Evolutionary conservation across 2,113 vertebrate genomes (phyloP).

Genomic region (Ariopsis seemanni): DNA sequence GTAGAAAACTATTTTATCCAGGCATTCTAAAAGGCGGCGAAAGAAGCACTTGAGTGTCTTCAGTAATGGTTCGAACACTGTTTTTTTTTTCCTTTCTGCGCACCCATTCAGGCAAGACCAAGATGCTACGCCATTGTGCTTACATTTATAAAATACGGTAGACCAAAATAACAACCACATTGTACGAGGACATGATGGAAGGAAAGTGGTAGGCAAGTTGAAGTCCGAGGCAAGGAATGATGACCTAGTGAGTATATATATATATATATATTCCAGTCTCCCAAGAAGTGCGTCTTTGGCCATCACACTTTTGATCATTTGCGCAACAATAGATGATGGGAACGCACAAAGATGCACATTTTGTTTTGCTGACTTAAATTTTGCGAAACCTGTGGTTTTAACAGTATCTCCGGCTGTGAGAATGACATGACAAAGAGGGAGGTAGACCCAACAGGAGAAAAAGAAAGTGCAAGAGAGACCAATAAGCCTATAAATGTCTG

Average conservation of each 20-base stretch:
- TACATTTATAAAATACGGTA: neutral
- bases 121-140: neutral
- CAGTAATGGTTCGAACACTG: neutral
- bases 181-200: neutral
- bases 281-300: neutral
- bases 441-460: neutral
- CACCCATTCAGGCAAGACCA: neutral
- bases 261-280: neutral
- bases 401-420: neutral
- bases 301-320: neutral
- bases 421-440: neutral
- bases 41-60: neutral
- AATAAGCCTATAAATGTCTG: constrained; percentile 29
- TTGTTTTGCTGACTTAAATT: neutral
- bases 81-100: neutral
- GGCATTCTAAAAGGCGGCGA: neutral
- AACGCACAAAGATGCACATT: neutral
- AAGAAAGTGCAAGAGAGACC: constrained; percentile 7
- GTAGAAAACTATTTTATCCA: neutral
- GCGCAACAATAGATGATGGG: neutral
- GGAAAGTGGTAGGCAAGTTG: neutral
- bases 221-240: neutral
- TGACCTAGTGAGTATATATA: neutral
- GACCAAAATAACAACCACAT: neutral
- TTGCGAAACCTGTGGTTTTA: neutral